Conservation (phyloP, 2,113 vertebrate species). For the Rhipidura dahli region DNA sequence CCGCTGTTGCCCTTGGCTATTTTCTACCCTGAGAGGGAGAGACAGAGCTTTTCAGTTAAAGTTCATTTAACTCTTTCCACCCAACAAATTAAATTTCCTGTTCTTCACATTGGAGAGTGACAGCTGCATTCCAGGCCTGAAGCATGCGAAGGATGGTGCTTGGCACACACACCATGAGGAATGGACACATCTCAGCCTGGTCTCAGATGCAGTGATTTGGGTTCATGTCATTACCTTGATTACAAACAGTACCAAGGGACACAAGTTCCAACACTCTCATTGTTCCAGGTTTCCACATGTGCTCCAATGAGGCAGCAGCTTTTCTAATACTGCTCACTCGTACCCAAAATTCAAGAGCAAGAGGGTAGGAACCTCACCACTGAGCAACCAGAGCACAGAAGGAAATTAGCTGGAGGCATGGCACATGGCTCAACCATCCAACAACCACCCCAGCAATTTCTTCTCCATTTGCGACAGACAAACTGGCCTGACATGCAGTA, state of each 20-base stretch:
- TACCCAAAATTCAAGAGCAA: neutral
- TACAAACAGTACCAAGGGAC: neutral
- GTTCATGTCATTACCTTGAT: neutral
- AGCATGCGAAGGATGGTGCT: neutral
- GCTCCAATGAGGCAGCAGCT: neutral
- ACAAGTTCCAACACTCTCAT: neutral
- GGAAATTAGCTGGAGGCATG: neutral
- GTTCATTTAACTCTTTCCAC: constrained; percentile 92
- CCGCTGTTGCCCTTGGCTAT: constrained; percentile 99
- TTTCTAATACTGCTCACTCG: neutral
- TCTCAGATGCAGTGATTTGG: accelerated
- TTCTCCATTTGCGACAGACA: neutral
- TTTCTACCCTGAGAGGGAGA: constrained; percentile 87
- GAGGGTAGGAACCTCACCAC: neutral
- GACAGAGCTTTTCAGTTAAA: constrained; percentile 84
- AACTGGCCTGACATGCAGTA: accelerated
- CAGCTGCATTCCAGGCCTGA: constrained; percentile 34
- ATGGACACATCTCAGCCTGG: neutral
- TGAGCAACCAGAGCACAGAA: accelerated
- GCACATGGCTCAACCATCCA: neutral
- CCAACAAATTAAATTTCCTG: constrained; percentile 76
- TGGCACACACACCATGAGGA: neutral
- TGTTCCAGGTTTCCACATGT: accelerated
- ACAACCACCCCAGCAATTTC: neutral
- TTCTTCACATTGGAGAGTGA: constrained; percentile 45